Evolutionary conservation across 2,888 invertebrate genomes (phyloP), one percentile per base, ranked within the genome.

Genomic region (Caenorhabditis macrosperma): DNA sequence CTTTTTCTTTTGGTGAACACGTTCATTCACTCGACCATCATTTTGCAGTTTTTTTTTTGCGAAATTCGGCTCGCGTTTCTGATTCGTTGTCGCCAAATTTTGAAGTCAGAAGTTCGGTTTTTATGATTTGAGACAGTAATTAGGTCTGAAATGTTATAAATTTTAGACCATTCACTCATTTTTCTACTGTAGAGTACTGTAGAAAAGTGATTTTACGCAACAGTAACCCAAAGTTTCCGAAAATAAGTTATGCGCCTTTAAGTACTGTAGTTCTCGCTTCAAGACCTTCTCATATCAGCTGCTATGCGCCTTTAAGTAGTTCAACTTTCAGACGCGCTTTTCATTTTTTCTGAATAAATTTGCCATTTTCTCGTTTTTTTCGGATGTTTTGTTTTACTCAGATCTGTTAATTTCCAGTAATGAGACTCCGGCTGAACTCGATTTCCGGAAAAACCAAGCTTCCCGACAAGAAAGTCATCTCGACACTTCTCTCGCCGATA

Each of bases 391-490:
- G 28, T 26, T 15, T 61, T 30, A n/a, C n/a, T n/a, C n/a, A n/a
- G 44, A 20, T 38, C 15, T 38, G 9, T 26, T 28, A 20, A 33
- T 54, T 74, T 61, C 17, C 69, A 71, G 68, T 44, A 67, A 75
- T 75, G 75, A 59, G 75, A 54, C 67, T 75, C 15, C 75, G 75
- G 75, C 75, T 75, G 30, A 75, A 61, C 67, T 75, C 75, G 67
- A 75, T 75, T 55, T 75, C 75, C 9, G 75, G 75, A 54, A 66
- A 66, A 15, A 46, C 75, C 15, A 67, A 75, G 35, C 64, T 64
- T 61, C 61, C 76, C 33, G 76, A 68, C 46, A 68, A 76, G 41
- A 35, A 63, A n/a, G 48, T 77, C 5, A 17, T 77, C 33, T 77
- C 69, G 22, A 69, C 60, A 30, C 57, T 78, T 38, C 52, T 78